Base-by-base conservation (phyloP, 1,140 invertebrate genomes). In the Manduca sexta region DNA sequence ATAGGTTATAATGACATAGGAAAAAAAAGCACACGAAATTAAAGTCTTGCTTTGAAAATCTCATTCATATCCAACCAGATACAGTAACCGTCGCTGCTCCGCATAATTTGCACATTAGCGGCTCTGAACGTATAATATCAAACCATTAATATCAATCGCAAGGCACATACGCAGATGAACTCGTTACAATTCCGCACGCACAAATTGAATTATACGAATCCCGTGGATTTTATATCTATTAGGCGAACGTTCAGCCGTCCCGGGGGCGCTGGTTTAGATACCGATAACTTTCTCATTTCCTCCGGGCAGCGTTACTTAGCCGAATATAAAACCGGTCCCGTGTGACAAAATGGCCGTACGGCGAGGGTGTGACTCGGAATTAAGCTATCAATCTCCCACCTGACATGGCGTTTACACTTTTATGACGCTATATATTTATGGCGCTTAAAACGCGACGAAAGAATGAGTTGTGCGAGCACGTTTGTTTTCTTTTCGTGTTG, bases 171-270 rank as follows among this genome's bases (percentile, higher is more conserved):
- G 4, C 21, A 26, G 21, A 26, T 1, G 21, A 26, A 5, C 8
- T 8, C 1, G 17, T 51, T 33, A 45, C 43, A 38, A 18, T 38
- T 49, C 44, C 16, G 39, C 49, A 41, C 30, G 31, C 51, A 39
- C 58, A 74, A 79, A 82, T 82, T 77, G 75, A 82, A 79, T 79
- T 76, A 78, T 71, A 73, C 76, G 60, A 71, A 74, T 45, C 11
- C 56, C 70, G 64, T 54, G 76, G 76, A 75, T 80, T 80, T 80
- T 80, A 83, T 83, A 80, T 83, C 75, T 80, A 83, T 83, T 83
- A 77, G 69, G 67, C 69, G 62, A 73, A 71, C 72, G 64, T 62
- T 67, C 60, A 67, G 60, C 58, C 53, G 60, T 69, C 69, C 74
- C 76, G 44, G 42, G 67, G 68, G 69, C 53, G 54, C 68, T 66